Evolutionary conservation across 2,888 invertebrate species (phyloP), one percentile per base, ranked within the genome.

Genomic region (Xanthorhoe designata): DNA sequence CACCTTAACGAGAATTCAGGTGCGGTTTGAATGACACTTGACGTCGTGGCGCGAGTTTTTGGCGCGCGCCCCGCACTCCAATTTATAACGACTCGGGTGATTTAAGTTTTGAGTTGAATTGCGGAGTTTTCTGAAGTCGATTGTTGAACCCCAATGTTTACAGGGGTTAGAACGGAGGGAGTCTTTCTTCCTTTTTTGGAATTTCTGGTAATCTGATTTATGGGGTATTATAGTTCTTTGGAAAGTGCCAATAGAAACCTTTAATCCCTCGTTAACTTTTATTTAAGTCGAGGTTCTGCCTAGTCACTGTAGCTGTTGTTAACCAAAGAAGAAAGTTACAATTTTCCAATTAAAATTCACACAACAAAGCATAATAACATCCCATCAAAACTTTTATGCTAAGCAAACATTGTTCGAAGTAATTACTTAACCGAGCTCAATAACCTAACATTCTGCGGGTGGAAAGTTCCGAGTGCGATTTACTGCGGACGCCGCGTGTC

Each of bases 1-100:
- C 88, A 87, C 87, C 88, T 88, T 90, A 88, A 89, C 88, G 87
- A 89, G 82, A 79, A 79, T 75, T 78, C 81, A 82, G 84, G 81
- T 82, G 82, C 76, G 76, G 80, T 82, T 81, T 86, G 83, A 86
- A 88, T 81, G 87, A 84, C 84, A 80, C 89, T 90, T 82, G 83
- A 84, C 81, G 75, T 67, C 70, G 77, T 73, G 71, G 75, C 76
- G 79, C 79, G 79, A 84, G 85, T 86, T 90, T 88, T 89, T 88
- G 87, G 87, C 87, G 81, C 76, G 77, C 75, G 73, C 70, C 80
- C 74, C 73, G 70, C 81, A 72, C 84, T 87, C 80, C 87, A 88
- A 87, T 89, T 88, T 88, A 82, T 79, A 82, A 80, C 78, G 76
- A 75, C 78, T 77, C 68, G 68, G 78, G 76, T 80, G 81, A 82